Evolutionary conservation across 2,113 vertebrate species (phyloP).

Genomic region (Colaptes auratus): DNA sequence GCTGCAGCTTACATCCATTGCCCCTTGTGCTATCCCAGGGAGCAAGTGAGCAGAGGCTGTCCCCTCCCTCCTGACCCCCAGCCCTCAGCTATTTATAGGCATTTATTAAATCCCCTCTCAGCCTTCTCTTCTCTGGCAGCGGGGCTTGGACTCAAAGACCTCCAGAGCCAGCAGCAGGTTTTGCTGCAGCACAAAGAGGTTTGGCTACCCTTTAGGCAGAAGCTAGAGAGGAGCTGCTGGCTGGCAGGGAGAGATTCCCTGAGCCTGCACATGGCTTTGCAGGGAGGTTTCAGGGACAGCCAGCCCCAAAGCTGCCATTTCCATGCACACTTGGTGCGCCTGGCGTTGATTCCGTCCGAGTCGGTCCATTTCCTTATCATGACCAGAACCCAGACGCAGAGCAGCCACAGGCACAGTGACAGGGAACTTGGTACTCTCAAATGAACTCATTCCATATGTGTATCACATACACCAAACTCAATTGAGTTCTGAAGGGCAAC

Average conservation of each 20-base stretch:
- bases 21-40: too few relatives aligned
- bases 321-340: neutral
- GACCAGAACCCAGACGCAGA: slow-evolving; percentile 33
- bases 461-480: neutral
- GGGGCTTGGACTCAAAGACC: too few relatives aligned
- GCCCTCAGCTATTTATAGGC: too few relatives aligned
- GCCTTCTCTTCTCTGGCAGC: too few relatives aligned
- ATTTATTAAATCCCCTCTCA: too few relatives aligned
- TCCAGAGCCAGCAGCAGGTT: neutral
- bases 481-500: neutral
- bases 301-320: neutral
- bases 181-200: neutral
- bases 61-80: too few relatives aligned
- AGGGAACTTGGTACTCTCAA: neutral
- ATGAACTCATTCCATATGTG: neutral
- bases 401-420: slow-evolving; percentile 17
- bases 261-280: neutral
- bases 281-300: neutral
- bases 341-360: neutral
- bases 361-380: neutral
- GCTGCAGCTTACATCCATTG: too few relatives aligned
- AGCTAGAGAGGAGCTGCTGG: neutral
- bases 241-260: neutral
- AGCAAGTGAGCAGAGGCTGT: too few relatives aligned
- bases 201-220: neutral